A percentile compares a stretch with the other conserved stretches of the same genome.
Conservation (phyloP, 2,797 vertebrate species). For the Epinephelus coioides region DNA sequence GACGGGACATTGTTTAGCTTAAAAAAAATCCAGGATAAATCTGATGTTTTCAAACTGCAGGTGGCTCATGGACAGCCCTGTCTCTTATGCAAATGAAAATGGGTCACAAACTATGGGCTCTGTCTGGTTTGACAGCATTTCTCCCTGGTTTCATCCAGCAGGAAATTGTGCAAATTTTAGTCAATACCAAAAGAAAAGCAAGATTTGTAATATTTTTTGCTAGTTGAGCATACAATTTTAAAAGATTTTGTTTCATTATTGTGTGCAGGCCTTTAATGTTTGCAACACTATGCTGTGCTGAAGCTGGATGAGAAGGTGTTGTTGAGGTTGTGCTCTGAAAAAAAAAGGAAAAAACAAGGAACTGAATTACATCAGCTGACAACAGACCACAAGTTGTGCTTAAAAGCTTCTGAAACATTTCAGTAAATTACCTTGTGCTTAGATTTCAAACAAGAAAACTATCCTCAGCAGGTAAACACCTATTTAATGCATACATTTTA, state of each 20-base stretch:
- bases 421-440: neutral
- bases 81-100: too few relatives aligned
- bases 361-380: neutral
- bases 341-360: neutral
- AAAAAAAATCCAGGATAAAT: neutral
- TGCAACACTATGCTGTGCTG: neutral
- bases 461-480: neutral
- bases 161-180: neutral
- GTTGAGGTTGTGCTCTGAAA: neutral
- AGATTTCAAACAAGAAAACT: neutral
- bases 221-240: neutral
- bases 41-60: neutral
- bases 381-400: neutral
- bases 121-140: neutral
- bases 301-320: too few relatives aligned
- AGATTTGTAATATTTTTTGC: neutral
- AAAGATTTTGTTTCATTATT: neutral
- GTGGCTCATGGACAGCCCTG: neutral
- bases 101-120: neutral
- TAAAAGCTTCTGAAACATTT: neutral
- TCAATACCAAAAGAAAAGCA: neutral
- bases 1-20: neutral
- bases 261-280: neutral
- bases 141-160: neutral
- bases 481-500: too few relatives aligned